These are phyloP conservation scores for Callosobruchus maculatus DNA, from an alignment of 2,888 invertebrate genomes.

Conservation along the genomic window DNA sequence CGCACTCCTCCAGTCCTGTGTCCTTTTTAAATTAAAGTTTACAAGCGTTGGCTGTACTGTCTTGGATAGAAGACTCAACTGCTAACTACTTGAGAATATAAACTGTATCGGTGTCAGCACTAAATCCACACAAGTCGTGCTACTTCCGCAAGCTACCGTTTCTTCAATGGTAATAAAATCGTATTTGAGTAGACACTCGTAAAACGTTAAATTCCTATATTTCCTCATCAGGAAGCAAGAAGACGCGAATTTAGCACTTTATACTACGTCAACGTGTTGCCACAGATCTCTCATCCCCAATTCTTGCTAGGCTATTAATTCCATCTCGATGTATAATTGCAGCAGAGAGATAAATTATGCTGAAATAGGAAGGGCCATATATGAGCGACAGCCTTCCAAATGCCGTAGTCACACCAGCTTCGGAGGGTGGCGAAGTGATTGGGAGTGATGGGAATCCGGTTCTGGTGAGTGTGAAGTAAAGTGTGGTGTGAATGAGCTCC, in stretches of 20 bases:
- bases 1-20: too few species aligned
- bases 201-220: not conserved
- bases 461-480: too few species aligned
- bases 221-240: not conserved
- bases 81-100: not conserved
- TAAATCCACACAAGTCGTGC: not conserved
- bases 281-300: not conserved
- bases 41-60: too few species aligned
- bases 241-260: not conserved
- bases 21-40: too few species aligned
- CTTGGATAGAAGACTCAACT: too few species aligned
- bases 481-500: too few species aligned
- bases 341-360: not conserved
- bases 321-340: not conserved
- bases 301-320: not conserved
- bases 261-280: not conserved
- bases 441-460: too few species aligned
- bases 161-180: not conserved
- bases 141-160: not conserved
- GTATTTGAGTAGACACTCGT: not conserved
- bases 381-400: not conserved
- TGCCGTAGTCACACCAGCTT: too few species aligned
- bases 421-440: too few species aligned
- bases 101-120: not conserved
- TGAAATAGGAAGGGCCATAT: not conserved